These are phyloP conservation scores for Helobdella robusta DNA, from an alignment of 2,888 invertebrate genomes.

Conservation along the genomic window DNA sequence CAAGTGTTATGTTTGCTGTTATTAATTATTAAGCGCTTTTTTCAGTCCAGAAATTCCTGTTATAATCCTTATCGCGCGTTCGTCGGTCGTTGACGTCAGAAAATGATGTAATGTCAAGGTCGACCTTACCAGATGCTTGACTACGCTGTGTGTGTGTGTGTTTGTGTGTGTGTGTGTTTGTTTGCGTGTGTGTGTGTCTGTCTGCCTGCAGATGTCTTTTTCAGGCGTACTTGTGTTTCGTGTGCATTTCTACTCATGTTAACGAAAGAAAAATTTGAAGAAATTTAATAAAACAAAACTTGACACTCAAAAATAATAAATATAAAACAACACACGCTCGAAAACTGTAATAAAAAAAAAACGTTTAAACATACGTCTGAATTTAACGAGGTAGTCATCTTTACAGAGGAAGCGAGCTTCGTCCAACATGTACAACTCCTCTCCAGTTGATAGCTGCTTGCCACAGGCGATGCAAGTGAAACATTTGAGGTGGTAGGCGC, in stretches of 20 bases:
- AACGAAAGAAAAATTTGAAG: background rate
- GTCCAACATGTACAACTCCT: conserved; percentile 92
- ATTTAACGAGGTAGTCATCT: conserved; percentile 70
- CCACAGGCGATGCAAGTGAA: conserved; percentile 96
- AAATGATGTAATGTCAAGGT: conserved; percentile 21
- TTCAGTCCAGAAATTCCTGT: too few relatives aligned
- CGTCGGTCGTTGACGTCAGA: conserved; percentile 15
- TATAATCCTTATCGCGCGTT: conserved; percentile 6
- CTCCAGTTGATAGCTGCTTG: conserved; percentile 92
- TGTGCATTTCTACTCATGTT: too few relatives aligned
- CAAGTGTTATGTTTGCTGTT: too few relatives aligned
- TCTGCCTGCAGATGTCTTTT: too few relatives aligned
- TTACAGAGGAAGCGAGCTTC: conserved; percentile 99
- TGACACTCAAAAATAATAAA: too few relatives aligned
- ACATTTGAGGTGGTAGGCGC: conserved; percentile 97
- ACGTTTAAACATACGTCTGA: conserved; percentile 18
- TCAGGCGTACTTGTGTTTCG: too few relatives aligned
- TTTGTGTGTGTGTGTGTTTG: background rate
- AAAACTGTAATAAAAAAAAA: background rate
- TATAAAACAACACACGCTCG: too few relatives aligned
- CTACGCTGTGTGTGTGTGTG: conserved; percentile 26
- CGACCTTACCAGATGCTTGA: conserved; percentile 24
- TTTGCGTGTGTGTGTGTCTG: background rate
- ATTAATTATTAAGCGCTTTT: too few relatives aligned
- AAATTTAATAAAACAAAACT: background rate